Conservation (phyloP, 2,888 invertebrate species). For the Galerucella calmariensis region DNA sequence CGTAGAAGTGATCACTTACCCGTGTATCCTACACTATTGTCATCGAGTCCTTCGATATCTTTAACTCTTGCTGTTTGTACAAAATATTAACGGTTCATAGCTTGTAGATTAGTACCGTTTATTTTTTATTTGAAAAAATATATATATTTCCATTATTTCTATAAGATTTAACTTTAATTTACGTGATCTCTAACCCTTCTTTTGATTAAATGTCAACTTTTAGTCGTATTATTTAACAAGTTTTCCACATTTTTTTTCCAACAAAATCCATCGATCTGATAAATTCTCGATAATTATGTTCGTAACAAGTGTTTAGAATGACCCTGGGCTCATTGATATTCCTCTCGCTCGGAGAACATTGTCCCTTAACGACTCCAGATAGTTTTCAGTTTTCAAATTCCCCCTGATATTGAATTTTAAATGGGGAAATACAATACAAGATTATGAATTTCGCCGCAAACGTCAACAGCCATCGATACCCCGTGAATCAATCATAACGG, state of each 20-base stretch:
- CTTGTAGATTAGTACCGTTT: not conserved
- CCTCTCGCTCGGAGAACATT: constrained; percentile 33
- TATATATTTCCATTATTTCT: not conserved
- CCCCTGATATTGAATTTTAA: constrained; percentile 59
- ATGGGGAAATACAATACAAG: constrained; percentile 56
- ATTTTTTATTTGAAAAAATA: not conserved
- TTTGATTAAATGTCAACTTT: too few relatives aligned
- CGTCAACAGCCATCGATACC: constrained; percentile 62
- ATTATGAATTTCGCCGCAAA: constrained; percentile 61
- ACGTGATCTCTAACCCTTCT: too few relatives aligned
- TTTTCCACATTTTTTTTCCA: not conserved
- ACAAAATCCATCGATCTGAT: not conserved
- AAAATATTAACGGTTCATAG: constrained; percentile 14
- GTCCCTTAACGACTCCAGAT: constrained; percentile 45
- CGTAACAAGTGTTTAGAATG: constrained; percentile 43
- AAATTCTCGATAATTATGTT: constrained; percentile 18
- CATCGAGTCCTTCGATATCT: constrained; percentile 42
- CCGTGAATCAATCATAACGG: constrained; percentile 59
- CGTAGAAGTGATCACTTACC: constrained; percentile 61
- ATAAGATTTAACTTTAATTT: too few relatives aligned
- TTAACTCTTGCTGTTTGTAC: constrained; percentile 5
- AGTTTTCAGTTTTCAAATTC: constrained; percentile 57
- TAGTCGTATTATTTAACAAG: too few relatives aligned
- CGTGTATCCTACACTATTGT: constrained; percentile 61
- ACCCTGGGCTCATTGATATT: constrained; percentile 42